Conservation (phyloP, 2,888 invertebrate genomes). For the Aproaerema taeniolella region DNA sequence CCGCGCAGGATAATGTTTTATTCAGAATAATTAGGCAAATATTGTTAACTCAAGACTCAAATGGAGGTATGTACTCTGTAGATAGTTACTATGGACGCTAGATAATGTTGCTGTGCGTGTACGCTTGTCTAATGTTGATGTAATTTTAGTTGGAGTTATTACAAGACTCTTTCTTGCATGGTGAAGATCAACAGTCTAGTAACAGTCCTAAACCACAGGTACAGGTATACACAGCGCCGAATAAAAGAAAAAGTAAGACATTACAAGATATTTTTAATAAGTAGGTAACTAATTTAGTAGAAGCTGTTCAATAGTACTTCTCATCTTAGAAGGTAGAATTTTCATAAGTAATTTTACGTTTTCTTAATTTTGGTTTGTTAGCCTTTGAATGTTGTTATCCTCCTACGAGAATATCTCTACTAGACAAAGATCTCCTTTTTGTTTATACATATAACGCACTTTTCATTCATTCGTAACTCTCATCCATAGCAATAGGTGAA, state of each 20-base stretch:
- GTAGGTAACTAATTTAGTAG: too few species aligned
- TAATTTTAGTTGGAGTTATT: slow-evolving; percentile 45
- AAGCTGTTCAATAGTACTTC: too few species aligned
- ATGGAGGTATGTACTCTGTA: slow-evolving; percentile 48
- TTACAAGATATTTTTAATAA: slow-evolving; percentile 27
- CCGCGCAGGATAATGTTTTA: slow-evolving; percentile 39
- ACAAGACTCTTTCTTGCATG: slow-evolving; percentile 46
- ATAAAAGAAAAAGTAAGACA: slow-evolving; percentile 52
- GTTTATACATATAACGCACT: too few species aligned
- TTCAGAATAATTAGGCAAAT: slow-evolving; percentile 32
- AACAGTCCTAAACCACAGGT: slow-evolving; percentile 42
- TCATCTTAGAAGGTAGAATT: too few species aligned
- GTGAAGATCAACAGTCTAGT: slow-evolving; percentile 44
- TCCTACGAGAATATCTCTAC: too few species aligned
- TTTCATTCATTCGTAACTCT: too few species aligned
- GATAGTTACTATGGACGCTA: background rate
- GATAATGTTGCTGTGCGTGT: too few species aligned
- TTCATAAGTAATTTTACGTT: too few species aligned
- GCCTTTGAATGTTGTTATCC: too few species aligned
- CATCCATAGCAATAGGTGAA: too few species aligned
- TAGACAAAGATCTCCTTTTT: too few species aligned
- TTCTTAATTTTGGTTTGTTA: too few species aligned
- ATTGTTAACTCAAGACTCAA: slow-evolving; percentile 26
- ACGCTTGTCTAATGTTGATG: background rate
- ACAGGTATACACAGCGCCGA: slow-evolving; percentile 29